Percentiles rank a stretch among this genome's conserved stretches.
Conservation (phyloP, 2,113 vertebrate genomes). For the Orientallactaga bullata region DNA sequence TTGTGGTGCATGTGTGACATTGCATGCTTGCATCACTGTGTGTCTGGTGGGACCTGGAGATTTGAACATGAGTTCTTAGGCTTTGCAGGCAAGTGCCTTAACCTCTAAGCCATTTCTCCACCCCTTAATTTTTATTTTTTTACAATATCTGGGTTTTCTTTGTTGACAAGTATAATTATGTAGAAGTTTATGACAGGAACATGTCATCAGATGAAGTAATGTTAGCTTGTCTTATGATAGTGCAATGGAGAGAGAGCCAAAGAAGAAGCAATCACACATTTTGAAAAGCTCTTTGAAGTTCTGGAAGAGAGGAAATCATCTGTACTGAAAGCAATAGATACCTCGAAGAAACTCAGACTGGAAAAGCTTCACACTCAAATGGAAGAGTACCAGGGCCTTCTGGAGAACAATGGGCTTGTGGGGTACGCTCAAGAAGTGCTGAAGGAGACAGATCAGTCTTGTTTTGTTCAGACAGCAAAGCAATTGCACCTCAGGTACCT, state of each 20-base stretch:
- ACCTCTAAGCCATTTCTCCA: too few relatives aligned
- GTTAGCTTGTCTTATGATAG: slow-evolving; percentile 82
- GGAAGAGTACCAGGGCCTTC: slow-evolving; percentile 97
- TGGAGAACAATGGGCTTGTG: slow-evolving; percentile 97
- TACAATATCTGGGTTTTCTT: background rate
- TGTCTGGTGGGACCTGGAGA: too few relatives aligned
- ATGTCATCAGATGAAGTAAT: slow-evolving; percentile 9
- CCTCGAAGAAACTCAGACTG: slow-evolving; percentile 90
- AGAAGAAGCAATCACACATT: slow-evolving; percentile 91
- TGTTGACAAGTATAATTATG: background rate
- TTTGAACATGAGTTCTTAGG: too few relatives aligned
- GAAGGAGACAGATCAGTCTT: slow-evolving; percentile 97
- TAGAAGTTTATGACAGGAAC: background rate
- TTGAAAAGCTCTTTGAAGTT: slow-evolving; percentile 93
- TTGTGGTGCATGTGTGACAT: too few relatives aligned
- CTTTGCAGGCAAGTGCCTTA: too few relatives aligned
- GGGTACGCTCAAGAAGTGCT: slow-evolving; percentile 99
- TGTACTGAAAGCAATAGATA: slow-evolving; percentile 93
- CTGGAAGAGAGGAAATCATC: slow-evolving; percentile 93
- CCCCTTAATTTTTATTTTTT: background rate
- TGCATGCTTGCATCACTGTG: too few relatives aligned
- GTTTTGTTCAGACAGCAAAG: slow-evolving; percentile 98
- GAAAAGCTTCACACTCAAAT: slow-evolving; percentile 92
- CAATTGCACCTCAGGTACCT: slow-evolving; percentile 95
- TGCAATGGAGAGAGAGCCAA: slow-evolving; percentile 94